These are phyloP conservation scores for Natator depressus DNA, from an alignment of 2,113 vertebrate species.

Conservation along the genomic window DNA sequence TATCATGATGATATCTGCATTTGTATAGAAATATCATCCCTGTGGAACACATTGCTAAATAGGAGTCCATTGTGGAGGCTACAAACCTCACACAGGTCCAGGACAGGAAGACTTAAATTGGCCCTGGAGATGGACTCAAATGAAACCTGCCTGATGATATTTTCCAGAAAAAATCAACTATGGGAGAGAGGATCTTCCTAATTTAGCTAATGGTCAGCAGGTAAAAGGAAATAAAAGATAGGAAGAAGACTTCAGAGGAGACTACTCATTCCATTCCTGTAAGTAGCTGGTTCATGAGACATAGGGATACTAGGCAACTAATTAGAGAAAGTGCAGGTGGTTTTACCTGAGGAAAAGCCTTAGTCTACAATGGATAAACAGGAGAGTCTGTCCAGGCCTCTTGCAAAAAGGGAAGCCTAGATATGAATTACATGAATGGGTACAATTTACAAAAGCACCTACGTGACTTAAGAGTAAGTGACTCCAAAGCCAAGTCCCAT, in stretches of 20 bases:
- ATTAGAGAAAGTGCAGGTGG: background rate
- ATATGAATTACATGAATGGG: too few relatives aligned
- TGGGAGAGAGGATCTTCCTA: background rate
- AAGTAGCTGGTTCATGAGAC: background rate
- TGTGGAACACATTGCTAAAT: background rate
- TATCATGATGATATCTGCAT: background rate
- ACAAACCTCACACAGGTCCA: background rate
- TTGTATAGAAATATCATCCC: background rate
- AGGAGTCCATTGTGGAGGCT: background rate
- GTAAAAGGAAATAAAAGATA: fast-evolving
- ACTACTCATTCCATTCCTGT: background rate
- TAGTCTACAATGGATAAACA: background rate
- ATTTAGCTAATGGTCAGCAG: background rate
- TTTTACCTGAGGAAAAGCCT: background rate
- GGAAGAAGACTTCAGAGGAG: background rate
- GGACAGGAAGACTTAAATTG: background rate
- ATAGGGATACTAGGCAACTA: background rate
- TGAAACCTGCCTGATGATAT: background rate
- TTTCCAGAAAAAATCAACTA: background rate
- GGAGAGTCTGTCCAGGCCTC: too few relatives aligned
- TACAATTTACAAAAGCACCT: too few relatives aligned
- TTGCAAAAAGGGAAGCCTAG: too few relatives aligned
- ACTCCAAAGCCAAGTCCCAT: too few relatives aligned
- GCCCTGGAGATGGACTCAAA: background rate
- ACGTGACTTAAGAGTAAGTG: too few relatives aligned